Evolutionary conservation across 2,888 invertebrate species (phyloP).

Genomic region (Watsonalla cultraria): DNA sequence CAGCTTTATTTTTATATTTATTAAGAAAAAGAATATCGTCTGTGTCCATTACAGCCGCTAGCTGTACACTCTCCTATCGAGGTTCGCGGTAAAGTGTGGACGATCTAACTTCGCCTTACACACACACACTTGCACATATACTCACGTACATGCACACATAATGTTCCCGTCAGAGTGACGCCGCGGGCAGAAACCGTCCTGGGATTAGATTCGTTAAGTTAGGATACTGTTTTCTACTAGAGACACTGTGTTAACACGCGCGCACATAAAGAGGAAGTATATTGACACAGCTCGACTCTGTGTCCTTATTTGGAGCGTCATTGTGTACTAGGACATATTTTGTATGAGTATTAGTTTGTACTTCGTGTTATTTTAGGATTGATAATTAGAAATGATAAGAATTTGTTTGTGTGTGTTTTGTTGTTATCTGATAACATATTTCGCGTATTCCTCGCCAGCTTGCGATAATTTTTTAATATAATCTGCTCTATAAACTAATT

Average conservation of each 20-base stretch:
- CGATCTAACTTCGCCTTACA: conserved; percentile 77
- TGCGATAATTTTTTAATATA: too few species aligned
- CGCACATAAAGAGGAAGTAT: conserved; percentile 8
- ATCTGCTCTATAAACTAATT: too few species aligned
- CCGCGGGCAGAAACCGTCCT: conserved; percentile 51
- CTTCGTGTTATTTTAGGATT: neutral
- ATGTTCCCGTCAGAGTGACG: conserved; percentile 37
- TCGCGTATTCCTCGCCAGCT: too few species aligned
- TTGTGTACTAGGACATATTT: conserved; percentile 1
- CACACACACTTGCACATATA: conserved; percentile 36
- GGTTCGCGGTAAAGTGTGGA: conserved; percentile 77
- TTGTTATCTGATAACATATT: too few species aligned
- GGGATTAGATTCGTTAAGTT: conserved; percentile 64
- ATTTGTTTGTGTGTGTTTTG: too few species aligned
- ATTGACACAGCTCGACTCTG: conserved; percentile 16
- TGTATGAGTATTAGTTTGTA: neutral
- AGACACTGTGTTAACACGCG: conserved; percentile 19
- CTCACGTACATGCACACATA: conserved; percentile 20
- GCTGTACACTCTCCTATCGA: conserved; percentile 66
- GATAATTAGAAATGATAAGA: too few species aligned
- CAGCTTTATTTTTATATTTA: too few species aligned
- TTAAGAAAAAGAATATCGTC: neutral
- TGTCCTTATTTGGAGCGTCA: conserved; percentile 7
- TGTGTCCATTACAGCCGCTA: conserved; percentile 21
- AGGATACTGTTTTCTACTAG: conserved; percentile 32